These are phyloP conservation scores for Telmatherina bonti DNA, from an alignment of 2,797 vertebrate genomes.

Conservation along the genomic window DNA sequence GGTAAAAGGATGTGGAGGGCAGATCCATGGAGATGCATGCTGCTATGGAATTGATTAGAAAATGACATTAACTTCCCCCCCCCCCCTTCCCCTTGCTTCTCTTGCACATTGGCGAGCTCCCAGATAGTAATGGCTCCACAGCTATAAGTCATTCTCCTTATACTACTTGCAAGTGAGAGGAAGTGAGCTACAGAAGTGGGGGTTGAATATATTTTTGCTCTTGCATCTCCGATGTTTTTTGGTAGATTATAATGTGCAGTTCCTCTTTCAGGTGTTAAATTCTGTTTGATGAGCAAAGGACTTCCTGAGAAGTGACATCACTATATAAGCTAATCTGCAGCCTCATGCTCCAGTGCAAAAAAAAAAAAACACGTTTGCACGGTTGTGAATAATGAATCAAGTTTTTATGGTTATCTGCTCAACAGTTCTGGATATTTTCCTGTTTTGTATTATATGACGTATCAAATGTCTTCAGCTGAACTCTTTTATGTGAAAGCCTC, in stretches of 20 bases:
- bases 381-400: no score
- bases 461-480: no score
- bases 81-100: conserved; percentile 41
- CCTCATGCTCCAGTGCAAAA: neutral
- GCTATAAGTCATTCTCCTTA: conserved; percentile 66
- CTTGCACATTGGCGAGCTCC: conserved; percentile 59
- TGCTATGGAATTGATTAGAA: conserved; percentile 70
- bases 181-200: neutral
- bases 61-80: conserved; percentile 79
- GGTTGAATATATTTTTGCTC: conserved; percentile 1
- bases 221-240: conserved; percentile 1
- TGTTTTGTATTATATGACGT: no score
- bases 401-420: neutral
- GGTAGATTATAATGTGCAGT: neutral
- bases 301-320: neutral
- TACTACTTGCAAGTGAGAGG: conserved; percentile 31
- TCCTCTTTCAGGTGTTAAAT: neutral
- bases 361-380: neutral
- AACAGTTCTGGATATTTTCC: neutral
- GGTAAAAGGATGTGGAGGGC: conserved; percentile 47
- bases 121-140: conserved; percentile 74
- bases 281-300: neutral
- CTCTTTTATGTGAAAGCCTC: no score
- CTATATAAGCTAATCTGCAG: neutral
- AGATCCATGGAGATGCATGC: conserved; percentile 59